Conservation (phyloP, 2,888 invertebrate genomes). For the Apamea crenata region DNA sequence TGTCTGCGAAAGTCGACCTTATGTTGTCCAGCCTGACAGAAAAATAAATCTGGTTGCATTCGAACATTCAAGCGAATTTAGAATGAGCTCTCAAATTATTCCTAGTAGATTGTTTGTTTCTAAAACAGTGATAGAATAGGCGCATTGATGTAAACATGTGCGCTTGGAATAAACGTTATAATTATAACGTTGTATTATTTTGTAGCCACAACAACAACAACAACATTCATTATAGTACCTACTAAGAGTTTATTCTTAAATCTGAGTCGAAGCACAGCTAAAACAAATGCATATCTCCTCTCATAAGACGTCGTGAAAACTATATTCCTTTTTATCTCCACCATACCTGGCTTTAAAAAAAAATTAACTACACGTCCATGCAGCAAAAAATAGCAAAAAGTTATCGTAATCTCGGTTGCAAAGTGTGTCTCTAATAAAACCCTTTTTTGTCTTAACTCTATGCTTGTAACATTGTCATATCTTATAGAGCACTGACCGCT, state of each 20-base stretch:
- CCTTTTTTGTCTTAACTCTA: constrained; percentile 27
- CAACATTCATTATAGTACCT: too few species aligned
- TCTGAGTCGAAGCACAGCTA: neutral
- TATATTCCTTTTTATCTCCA: constrained; percentile 11
- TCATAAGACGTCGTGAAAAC: neutral
- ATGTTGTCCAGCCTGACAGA: neutral
- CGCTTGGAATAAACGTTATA: neutral
- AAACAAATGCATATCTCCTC: neutral
- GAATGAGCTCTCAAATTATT: neutral
- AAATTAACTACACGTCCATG: constrained; percentile 5
- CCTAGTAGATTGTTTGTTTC: neutral
- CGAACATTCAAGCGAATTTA: neutral
- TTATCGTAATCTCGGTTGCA: constrained; percentile 28
- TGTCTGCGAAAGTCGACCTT: neutral
- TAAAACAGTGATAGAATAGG: neutral
- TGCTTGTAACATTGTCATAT: constrained; percentile 27
- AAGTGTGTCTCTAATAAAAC: constrained; percentile 35
- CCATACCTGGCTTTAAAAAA: constrained; percentile 10
- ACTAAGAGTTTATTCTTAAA: neutral
- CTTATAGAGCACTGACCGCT: constrained; percentile 14
- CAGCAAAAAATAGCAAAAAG: constrained; percentile 33
- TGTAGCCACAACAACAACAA: neutral
- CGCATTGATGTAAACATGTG: neutral
- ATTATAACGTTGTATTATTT: neutral
- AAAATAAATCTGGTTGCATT: neutral